These are phyloP conservation scores for Elgaria multicarinata DNA, from an alignment of 2,113 vertebrate genomes.

Conservation along the genomic window DNA sequence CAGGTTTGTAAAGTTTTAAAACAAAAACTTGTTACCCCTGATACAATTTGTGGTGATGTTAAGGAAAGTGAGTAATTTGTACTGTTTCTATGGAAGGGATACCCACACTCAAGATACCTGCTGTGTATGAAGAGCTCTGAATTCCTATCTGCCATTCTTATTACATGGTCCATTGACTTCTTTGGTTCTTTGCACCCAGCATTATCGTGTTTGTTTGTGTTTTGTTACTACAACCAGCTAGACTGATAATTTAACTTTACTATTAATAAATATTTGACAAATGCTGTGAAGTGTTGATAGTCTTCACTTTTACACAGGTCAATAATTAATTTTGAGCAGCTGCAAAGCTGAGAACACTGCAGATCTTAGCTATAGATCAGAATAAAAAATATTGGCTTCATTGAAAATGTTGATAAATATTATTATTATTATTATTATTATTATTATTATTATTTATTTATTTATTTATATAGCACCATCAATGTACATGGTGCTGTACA, in stretches of 20 bases:
- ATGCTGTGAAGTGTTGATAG: neutral
- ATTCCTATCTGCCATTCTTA: neutral
- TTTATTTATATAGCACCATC: too few relatives aligned
- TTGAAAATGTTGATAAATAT: neutral
- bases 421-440: too few relatives aligned
- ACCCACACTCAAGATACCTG: neutral
- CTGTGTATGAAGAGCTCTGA: neutral
- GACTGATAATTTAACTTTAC: neutral
- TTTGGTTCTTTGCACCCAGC: neutral
- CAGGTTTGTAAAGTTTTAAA: neutral
- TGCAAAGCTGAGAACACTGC: neutral
- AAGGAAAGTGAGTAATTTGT: neutral
- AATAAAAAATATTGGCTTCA: neutral
- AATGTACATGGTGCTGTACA: too few relatives aligned
- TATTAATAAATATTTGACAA: constrained; percentile 6
- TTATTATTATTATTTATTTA: too few relatives aligned
- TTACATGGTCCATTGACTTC: neutral
- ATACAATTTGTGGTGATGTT: neutral
- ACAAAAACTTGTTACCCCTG: neutral
- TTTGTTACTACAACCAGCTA: neutral
- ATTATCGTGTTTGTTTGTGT: neutral
- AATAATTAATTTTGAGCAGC: neutral
- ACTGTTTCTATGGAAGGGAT: too few relatives aligned
- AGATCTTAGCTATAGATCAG: neutral
- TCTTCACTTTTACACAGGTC: neutral